These are phyloP conservation scores for Vulpes ferrilata DNA, from an alignment of 2,113 vertebrate genomes.

Conservation along the genomic window DNA sequence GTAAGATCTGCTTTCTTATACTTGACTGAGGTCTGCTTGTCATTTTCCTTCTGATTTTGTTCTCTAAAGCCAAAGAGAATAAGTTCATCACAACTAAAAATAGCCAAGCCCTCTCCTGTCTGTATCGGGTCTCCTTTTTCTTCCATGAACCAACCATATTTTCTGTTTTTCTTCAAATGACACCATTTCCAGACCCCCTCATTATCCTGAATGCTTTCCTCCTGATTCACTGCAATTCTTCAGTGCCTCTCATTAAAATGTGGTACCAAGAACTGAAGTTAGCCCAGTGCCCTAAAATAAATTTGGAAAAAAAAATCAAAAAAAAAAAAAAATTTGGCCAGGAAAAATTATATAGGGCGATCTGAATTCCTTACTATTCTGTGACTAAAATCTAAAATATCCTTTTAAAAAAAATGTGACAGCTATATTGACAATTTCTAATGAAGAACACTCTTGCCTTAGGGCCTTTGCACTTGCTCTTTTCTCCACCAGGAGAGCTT, in stretches of 20 bases:
- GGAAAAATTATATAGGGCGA: not conserved
- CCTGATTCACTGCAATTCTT: not conserved
- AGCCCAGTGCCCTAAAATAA: not conserved
- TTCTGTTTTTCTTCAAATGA: not conserved
- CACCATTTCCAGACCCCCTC: not conserved
- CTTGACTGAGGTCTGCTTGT: not conserved
- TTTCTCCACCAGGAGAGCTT: not conserved
- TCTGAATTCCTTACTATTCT: not conserved
- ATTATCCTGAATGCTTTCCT: not conserved
- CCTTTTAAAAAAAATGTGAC: not conserved
- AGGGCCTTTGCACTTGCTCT: not conserved
- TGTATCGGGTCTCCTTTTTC: not conserved
- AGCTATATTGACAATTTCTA: not conserved
- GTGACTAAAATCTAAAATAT: not conserved
- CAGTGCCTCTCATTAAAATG: not conserved
- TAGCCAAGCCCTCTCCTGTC: not conserved
- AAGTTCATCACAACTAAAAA: not conserved
- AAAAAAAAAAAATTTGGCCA: not conserved
- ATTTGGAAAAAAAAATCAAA: too few species aligned
- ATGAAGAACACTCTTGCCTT: not conserved
- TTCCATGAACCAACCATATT: not conserved
- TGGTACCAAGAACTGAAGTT: not conserved
- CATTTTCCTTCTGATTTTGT: conserved; percentile 18
- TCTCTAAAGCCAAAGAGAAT: not conserved
- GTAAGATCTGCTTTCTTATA: not conserved